A percentile compares a stretch with the other conserved stretches of the same genome.
Conservation (phyloP, 2,888 invertebrate species). For the Leptogaster cylindrica region DNA sequence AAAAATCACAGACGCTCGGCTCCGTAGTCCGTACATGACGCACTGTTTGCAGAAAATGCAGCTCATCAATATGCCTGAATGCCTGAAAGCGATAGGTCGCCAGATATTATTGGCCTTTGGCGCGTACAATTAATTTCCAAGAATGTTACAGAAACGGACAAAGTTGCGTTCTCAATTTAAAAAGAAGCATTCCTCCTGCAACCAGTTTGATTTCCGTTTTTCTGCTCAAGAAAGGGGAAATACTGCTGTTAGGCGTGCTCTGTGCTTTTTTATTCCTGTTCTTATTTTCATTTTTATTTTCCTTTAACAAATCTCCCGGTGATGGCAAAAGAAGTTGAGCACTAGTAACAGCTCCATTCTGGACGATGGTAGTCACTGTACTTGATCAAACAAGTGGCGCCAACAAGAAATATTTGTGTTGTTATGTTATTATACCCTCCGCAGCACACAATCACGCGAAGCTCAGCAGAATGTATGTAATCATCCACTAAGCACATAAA, state of each 20-base stretch:
- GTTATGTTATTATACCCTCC: background rate
- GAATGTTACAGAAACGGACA: background rate
- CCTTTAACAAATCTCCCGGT: slow-evolving; percentile 57
- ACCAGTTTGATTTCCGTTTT: slow-evolving; percentile 1
- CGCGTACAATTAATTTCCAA: no score
- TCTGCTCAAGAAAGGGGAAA: background rate
- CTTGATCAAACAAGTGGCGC: slow-evolving; percentile 2
- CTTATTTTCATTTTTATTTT: slow-evolving; percentile 48
- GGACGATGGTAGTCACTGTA: slow-evolving; percentile 49
- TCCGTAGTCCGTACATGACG: no score
- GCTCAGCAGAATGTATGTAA: background rate
- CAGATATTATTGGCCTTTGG: no score
- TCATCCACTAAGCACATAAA: slow-evolving; percentile 1
- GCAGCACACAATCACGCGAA: background rate
- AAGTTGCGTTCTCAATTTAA: background rate
- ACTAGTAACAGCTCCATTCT: slow-evolving; percentile 59
- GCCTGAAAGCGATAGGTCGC: no score
- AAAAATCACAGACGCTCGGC: no score
- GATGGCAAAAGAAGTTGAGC: slow-evolving; percentile 62
- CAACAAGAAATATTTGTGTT: slow-evolving; percentile 2
- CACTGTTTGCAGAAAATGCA: no score
- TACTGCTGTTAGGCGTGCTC: background rate
- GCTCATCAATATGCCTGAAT: no score
- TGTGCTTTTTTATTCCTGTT: no score
- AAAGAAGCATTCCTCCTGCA: background rate